Evolutionary conservation across 2,888 invertebrate genomes (phyloP), one percentile per base, ranked within the genome.

Genomic region (Anoplius nigerrimus): DNA sequence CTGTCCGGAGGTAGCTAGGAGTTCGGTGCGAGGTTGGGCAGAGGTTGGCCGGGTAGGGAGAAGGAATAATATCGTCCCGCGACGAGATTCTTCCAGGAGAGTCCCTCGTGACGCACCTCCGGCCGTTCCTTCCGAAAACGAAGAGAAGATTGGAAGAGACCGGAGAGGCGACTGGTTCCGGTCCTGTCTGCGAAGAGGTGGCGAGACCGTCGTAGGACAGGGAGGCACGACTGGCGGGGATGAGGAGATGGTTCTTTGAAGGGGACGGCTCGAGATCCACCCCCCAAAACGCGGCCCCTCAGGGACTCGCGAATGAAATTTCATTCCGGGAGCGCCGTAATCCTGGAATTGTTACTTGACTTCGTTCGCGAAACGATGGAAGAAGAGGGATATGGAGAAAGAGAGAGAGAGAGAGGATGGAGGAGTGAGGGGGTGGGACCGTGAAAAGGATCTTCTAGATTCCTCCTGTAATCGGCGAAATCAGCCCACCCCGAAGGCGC

Each of bases 131-230:
- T 66, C 76, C 82, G 83, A 86, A 88, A 90, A 90, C 89, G 90
- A 90, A 89, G 88, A 89, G 90, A 89, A 90, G 90, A 90, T 90
- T 90, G 90, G 90, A 89, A 89, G 79, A 80, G 82, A 79, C 80
- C 72, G 71, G 62, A 34, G 34, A 72, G 74, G 66, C 76, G 75
- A 70, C 76, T 75, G 79, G 77, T 76, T 71, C 57, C 76, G 34
- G 53, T 69, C 51, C 51, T 20, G 57, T 57, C 63, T 70, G 66
- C 48, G 61, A n/a, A 58, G 62, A 68, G 69, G 53, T 52, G 43
- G 63, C n/a, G 45, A 24, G 51, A 27, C 34, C 16, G 15, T 21
- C 21, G 16, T 42, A 21, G 15, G 58, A 64, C 46, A 46, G 27
- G 46, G 16, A 2, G 21, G 45, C 2, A 55, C 57, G 34, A 46